A percentile compares a stretch with the other conserved stretches of the same genome.
phyloP scores from a whole-genome alignment of 2,797 vertebrate genomes.

The Coregonus ussuriensis region DNA sequence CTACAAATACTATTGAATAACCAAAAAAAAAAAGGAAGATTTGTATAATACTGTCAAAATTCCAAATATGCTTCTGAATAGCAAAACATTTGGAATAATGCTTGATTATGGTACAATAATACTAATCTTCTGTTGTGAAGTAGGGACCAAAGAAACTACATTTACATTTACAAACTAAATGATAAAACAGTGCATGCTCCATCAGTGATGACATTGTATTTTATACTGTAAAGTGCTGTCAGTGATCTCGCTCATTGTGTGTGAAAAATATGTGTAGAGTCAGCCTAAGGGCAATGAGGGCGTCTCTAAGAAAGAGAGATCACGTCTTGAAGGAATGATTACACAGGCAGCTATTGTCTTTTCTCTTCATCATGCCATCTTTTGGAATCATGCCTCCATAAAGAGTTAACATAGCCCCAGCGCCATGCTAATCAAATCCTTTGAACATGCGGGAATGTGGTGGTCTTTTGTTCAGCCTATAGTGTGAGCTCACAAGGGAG shows the following conservation, averaged over 20 bases:
- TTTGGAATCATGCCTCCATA: slow-evolving; percentile 67
- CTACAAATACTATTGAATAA: not conserved
- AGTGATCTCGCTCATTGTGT: slow-evolving; percentile 32
- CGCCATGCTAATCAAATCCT: slow-evolving; percentile 72
- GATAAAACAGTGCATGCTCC: slow-evolving; percentile 11
- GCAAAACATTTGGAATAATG: not conserved
- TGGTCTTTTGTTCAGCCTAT: slow-evolving; percentile 75
- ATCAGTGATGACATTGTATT: slow-evolving; percentile 30
- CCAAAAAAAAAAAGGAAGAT: not conserved
- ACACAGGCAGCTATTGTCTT: slow-evolving; percentile 65
- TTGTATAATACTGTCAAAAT: not conserved
- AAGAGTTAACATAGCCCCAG: slow-evolving; percentile 69
- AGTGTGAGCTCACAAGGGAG: slow-evolving; percentile 79
- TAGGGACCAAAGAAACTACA: not conserved
- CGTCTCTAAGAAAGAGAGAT: slow-evolving; percentile 41
- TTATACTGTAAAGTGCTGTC: slow-evolving; percentile 27
- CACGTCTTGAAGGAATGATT: slow-evolving; percentile 44
- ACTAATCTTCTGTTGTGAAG: not conserved
- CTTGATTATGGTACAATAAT: not conserved
- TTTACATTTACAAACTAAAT: slow-evolving; percentile 13
- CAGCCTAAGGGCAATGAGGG: slow-evolving; percentile 10
- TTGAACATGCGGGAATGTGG: slow-evolving; percentile 78
- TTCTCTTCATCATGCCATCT: slow-evolving; percentile 66
- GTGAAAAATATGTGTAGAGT: slow-evolving; percentile 8
- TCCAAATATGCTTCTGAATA: not conserved